A percentile compares a stretch with the other conserved stretches of the same genome.
phyloP scores from a whole-genome alignment of 2,888 invertebrate genomes.

The Keiferia lycopersicella region DNA sequence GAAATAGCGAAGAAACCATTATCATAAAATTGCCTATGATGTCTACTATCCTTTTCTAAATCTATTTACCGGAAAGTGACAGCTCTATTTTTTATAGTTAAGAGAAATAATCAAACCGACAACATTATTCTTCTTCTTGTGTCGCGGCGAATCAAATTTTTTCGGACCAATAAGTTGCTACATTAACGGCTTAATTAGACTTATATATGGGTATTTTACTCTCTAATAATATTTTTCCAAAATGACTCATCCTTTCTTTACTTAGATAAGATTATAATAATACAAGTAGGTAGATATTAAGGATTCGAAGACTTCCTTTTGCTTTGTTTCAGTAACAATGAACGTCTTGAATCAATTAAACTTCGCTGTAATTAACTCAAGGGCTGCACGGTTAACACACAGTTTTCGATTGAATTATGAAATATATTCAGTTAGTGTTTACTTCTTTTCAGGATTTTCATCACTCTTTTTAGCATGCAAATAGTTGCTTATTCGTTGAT shows the following conservation, averaged over 20 bases:
- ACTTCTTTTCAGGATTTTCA: not conserved
- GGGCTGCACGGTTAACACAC: slow-evolving; percentile 14
- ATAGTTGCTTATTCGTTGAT: too few relatives aligned
- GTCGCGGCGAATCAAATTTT: too few relatives aligned
- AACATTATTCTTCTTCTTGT: too few relatives aligned
- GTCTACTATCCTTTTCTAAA: too few relatives aligned
- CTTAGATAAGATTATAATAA: not conserved
- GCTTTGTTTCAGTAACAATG: slow-evolving; percentile 18
- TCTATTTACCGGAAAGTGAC: too few relatives aligned
- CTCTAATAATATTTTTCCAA: not conserved
- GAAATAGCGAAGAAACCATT: too few relatives aligned
- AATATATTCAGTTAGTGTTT: slow-evolving; percentile 4
- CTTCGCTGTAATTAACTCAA: slow-evolving; percentile 14
- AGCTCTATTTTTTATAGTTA: too few relatives aligned
- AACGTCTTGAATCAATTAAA: slow-evolving; percentile 7
- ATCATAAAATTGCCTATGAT: too few relatives aligned
- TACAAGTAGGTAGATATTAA: not conserved
- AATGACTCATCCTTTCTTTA: not conserved
- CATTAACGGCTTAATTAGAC: too few relatives aligned
- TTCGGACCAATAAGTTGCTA: too few relatives aligned
- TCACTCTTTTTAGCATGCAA: not conserved
- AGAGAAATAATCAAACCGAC: too few relatives aligned
- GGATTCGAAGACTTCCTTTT: not conserved
- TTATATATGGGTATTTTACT: not conserved
- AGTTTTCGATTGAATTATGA: slow-evolving; percentile 10